Evolutionary conservation across 2,888 invertebrate genomes (phyloP), one percentile per base, ranked within the genome.

Genomic region (Cryptocheilus praepositus): DNA sequence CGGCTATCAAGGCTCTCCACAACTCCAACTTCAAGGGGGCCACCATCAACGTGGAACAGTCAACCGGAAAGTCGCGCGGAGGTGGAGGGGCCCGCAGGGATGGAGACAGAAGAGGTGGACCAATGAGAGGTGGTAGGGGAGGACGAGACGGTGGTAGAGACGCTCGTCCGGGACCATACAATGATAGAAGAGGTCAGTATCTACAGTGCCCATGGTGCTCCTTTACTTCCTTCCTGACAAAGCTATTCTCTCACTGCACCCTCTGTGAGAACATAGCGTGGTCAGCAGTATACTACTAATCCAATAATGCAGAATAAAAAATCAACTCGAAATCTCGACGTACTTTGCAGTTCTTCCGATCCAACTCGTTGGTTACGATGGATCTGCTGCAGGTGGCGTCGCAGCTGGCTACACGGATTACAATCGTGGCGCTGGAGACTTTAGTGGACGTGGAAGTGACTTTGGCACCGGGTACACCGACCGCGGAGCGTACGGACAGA

Each of bases 1-100:
- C 93, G 64, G 96, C 97, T 0, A 95, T 96, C 79, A 92, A 93
- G 73, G 94, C 93, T 36, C 89, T 97, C 36, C 94, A 97, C 88
- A 95, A 95, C 81, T 91, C 93, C 0, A 93, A 93, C 57, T 96
- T 97, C 88, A 95, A 95, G 89, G 96, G 96, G 22, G 93, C 93
- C 60, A 92, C 93, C 70, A 95, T 97, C 79, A 94, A 95, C 68
- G 97, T 97, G 3, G 96, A 97, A 88, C 93, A 93, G 75, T 95
- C 95, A 0, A 92, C 95, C 51, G 93, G 94, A 59, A 95, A 95
- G 88, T 93, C 94, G 69, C 91, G 93, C 54, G 91, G 92, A 0
- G 89, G 90, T 67, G 91, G 92, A 55, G 90, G 90, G 15, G 91
- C 91, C 16, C 91, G 91, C 87, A 69, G 90, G 87, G 70, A 90